A percentile compares a stretch with the other conserved stretches of the same genome.
Evolutionary conservation across 2,888 invertebrate genomes (phyloP).

Genomic region (Aphrophora alni): DNA sequence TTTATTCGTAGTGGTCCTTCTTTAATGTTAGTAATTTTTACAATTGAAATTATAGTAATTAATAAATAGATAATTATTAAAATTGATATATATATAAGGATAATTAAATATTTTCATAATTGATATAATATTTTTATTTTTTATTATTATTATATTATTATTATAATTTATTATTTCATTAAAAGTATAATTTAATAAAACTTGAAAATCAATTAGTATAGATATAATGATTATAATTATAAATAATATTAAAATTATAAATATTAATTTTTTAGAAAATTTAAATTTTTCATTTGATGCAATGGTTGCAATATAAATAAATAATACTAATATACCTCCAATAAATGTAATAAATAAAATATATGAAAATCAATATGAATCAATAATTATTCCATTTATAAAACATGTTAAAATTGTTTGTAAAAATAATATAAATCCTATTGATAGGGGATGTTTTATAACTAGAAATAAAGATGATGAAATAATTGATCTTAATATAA

Average conservation of each 20-base stretch:
- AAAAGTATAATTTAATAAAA: too few species aligned
- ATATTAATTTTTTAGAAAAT: too few species aligned
- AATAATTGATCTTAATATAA: too few species aligned
- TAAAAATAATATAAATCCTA: conserved; percentile 62
- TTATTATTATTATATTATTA: too few species aligned
- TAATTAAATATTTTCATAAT: not conserved
- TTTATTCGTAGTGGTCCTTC: conserved; percentile 61
- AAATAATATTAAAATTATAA: too few species aligned
- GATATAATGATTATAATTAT: too few species aligned
- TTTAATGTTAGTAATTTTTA: conserved; percentile 66
- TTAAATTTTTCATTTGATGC: too few species aligned
- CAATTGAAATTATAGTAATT: conserved; percentile 64
- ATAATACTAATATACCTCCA: conserved; percentile 69
- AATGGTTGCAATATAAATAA: conserved; percentile 64
- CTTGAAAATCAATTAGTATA: too few species aligned
- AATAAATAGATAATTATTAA: not conserved
- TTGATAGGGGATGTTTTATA: conserved; percentile 41
- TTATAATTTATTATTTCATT: too few species aligned
- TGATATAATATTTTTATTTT: too few species aligned
- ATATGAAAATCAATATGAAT: conserved; percentile 66
- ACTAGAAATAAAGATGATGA: too few species aligned
- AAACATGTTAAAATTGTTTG: conserved; percentile 62
- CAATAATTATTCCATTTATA: conserved; percentile 60
- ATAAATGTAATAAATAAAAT: conserved; percentile 68
- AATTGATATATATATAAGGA: not conserved